These are phyloP conservation scores for Gallirallus australis DNA, from an alignment of 2,797 vertebrate species.

Conservation along the genomic window DNA sequence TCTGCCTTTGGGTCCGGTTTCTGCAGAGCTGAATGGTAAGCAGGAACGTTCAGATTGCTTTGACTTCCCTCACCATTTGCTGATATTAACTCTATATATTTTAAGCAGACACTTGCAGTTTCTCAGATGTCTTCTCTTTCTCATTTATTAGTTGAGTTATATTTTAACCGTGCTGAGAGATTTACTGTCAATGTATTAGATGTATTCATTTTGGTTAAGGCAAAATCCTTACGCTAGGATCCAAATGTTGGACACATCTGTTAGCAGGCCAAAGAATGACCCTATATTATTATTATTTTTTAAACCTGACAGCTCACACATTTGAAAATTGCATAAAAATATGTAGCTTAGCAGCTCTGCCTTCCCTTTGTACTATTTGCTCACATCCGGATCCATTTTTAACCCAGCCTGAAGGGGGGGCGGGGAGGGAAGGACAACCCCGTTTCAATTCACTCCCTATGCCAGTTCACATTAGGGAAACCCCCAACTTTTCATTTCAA, in stretches of 20 bases:
- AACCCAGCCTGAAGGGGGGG: background rate
- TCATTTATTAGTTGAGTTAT: conserved; percentile 66
- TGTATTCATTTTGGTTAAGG: conserved; percentile 68
- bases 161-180: conserved; percentile 75
- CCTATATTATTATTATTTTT: conserved; percentile 56
- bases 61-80: conserved; percentile 60
- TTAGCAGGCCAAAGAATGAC: conserved; percentile 62
- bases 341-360: conserved; percentile 10
- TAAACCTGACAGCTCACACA: conserved; percentile 58
- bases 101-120: conserved; percentile 63
- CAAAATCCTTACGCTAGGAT: conserved; percentile 47
- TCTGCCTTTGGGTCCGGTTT: background rate
- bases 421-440: background rate
- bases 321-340: conserved; percentile 60
- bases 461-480: conserved; percentile 9
- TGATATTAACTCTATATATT: conserved; percentile 72
- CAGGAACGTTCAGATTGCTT: conserved; percentile 44
- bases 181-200: conserved; percentile 70
- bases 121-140: conserved; percentile 74
- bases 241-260: conserved; percentile 73
- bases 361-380: conserved; percentile 44
- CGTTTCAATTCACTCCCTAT: background rate
- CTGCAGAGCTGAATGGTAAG: background rate
- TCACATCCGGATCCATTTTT: conserved; percentile 50
- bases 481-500: conserved; percentile 16